A percentile compares a stretch with the other conserved stretches of the same genome.
Evolutionary conservation across 1,140 invertebrate genomes (phyloP).

Genomic region (Neodiprion pinetum): DNA sequence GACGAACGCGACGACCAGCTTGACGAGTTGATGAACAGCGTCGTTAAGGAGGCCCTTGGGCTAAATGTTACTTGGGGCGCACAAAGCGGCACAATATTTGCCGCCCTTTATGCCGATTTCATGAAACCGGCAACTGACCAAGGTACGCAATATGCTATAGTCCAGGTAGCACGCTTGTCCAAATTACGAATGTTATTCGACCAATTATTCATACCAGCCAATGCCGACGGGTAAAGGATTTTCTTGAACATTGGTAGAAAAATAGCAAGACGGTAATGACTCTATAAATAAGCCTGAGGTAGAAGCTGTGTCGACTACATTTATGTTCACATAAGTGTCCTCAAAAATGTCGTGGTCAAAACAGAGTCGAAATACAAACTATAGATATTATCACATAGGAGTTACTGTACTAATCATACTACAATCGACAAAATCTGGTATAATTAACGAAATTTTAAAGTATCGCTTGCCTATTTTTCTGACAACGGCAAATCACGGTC

Average conservation of each 20-base stretch:
- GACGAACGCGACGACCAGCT: slow-evolving; percentile 52
- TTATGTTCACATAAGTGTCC: too few species aligned
- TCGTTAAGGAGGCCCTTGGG: slow-evolving; percentile 69
- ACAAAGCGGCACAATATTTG: slow-evolving; percentile 70
- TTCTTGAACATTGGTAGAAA: background rate
- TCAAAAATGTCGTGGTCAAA: too few species aligned
- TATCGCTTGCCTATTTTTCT: too few species aligned
- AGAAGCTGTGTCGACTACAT: too few species aligned
- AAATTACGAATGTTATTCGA: background rate
- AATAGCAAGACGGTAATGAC: slow-evolving; percentile 4
- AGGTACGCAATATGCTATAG: slow-evolving; percentile 55
- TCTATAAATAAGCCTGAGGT: background rate
- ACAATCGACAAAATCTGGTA: too few species aligned
- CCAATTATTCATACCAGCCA: background rate
- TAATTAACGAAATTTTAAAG: too few species aligned
- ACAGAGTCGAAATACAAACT: too few species aligned
- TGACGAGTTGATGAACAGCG: slow-evolving; percentile 73
- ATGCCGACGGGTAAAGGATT: too few species aligned
- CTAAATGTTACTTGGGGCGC: slow-evolving; percentile 68
- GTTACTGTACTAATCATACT: too few species aligned
- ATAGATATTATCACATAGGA: too few species aligned
- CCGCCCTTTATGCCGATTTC: slow-evolving; percentile 72
- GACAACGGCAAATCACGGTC: too few species aligned
- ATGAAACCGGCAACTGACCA: slow-evolving; percentile 83
- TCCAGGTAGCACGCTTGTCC: slow-evolving; percentile 9